phyloP scores from a whole-genome alignment of 2,797 vertebrate species.

The Bufotes viridis region DNA sequence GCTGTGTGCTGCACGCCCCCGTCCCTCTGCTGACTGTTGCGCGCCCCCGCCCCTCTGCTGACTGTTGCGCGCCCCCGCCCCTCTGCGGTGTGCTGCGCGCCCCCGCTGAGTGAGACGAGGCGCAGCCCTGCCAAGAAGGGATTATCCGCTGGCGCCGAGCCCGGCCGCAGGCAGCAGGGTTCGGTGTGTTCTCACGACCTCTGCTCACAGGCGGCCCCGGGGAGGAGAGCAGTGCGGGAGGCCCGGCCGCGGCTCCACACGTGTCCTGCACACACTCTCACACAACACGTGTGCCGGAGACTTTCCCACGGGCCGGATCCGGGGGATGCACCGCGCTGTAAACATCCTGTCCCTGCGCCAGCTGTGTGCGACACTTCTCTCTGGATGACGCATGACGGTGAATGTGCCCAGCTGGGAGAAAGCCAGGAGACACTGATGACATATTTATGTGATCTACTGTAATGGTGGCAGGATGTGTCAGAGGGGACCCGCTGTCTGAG shows the following conservation, averaged over 20 bases:
- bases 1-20: not conserved
- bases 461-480: too few species aligned
- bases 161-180: conserved; percentile 83
- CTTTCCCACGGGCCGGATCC: conserved; percentile 21
- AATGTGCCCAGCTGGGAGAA: too few species aligned
- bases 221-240: conserved; percentile 28
- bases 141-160: conserved; percentile 83
- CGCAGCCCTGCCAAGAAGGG: conserved; percentile 73
- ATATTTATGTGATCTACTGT: too few species aligned
- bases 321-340: not conserved
- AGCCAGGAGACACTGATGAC: too few species aligned
- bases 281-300: conserved; percentile 27
- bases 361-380: not conserved
- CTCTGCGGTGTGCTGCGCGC: conserved; percentile 57
- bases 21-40: not conserved
- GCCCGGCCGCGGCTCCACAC: conserved; percentile 44
- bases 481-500: too few species aligned
- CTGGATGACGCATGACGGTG: not conserved
- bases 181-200: conserved; percentile 90
- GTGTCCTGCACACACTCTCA: conserved; percentile 49
- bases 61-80: not conserved
- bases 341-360: conserved; percentile 3
- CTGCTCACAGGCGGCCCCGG: conserved; percentile 65
- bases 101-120: conserved; percentile 70
- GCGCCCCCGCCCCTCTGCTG: not conserved